Evolutionary conservation across 2,888 invertebrate genomes (phyloP).

Genomic region (Tetrapedia diversipes): DNA sequence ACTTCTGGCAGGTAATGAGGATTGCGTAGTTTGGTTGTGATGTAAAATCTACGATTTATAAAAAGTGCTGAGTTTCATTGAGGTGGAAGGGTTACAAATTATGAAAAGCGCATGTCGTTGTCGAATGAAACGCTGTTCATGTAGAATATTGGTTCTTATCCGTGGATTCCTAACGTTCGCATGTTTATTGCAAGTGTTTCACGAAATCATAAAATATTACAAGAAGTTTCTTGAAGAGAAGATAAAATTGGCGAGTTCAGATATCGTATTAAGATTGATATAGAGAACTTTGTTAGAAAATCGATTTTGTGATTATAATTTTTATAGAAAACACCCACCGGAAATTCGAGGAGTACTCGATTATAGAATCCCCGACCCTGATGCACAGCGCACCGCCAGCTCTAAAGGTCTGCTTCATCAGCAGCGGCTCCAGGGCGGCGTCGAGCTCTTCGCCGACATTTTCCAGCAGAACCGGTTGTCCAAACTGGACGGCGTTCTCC

Average conservation of each 20-base stretch:
- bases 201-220: too few relatives aligned
- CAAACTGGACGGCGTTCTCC: conserved; percentile 94
- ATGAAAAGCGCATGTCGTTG: too few relatives aligned
- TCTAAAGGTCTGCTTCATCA: conserved; percentile 94
- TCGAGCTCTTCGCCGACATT: conserved; percentile 96
- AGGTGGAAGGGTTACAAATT: too few relatives aligned
- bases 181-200: too few relatives aligned
- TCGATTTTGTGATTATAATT: too few relatives aligned
- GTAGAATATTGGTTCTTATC: too few relatives aligned
- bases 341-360: conserved; percentile 95
- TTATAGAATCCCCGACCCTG: conserved; percentile 94
- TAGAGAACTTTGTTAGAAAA: too few relatives aligned
- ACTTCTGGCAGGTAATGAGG: conserved; percentile 98
- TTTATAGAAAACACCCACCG: conserved; percentile 83
- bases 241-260: too few relatives aligned
- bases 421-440: conserved; percentile 93
- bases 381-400: conserved; percentile 94
- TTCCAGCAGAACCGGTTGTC: conserved; percentile 93
- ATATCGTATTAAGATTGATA: too few relatives aligned
- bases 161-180: too few relatives aligned
- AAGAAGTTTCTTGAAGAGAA: too few relatives aligned
- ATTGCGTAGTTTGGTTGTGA: conserved; percentile 96
- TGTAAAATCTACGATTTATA: conserved; percentile 88
- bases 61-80: too few relatives aligned
- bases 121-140: not conserved